phyloP scores from a whole-genome alignment of 2,113 vertebrate genomes.

The Microcebus murinus region DNA sequence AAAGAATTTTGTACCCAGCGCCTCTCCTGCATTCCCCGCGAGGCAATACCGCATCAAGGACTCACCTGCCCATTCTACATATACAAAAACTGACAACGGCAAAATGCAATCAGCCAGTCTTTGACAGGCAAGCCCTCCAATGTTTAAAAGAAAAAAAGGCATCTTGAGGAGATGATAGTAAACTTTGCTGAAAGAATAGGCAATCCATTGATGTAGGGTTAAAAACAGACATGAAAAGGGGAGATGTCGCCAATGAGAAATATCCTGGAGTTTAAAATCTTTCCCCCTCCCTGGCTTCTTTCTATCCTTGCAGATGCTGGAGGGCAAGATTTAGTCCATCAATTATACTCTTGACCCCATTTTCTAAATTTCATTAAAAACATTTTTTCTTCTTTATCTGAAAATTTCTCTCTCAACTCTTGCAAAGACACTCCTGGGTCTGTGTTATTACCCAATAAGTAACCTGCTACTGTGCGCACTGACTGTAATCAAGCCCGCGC shows the following conservation, averaged over 20 bases:
- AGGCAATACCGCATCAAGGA: not conserved
- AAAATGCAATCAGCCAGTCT: not conserved
- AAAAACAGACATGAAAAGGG: not conserved
- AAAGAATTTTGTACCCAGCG: not conserved
- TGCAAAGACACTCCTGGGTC: conserved; percentile 71
- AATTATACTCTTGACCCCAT: conserved; percentile 68
- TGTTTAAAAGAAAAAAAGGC: not conserved
- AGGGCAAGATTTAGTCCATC: conserved; percentile 47
- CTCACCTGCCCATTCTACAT: not conserved
- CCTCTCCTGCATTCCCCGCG: not conserved
- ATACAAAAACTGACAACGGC: not conserved
- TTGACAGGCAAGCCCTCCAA: not conserved
- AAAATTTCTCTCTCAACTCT: conserved; percentile 71
- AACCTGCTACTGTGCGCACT: not conserved
- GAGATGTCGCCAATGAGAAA: not conserved
- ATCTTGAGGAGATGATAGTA: not conserved
- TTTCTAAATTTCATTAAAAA: conserved; percentile 78
- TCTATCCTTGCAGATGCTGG: conserved; percentile 6
- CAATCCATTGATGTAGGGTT: not conserved
- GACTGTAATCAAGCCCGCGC: conserved; percentile 53
- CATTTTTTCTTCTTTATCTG: conserved; percentile 52
- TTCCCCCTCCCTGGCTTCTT: not conserved
- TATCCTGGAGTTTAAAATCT: not conserved
- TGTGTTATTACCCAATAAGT: conserved; percentile 77
- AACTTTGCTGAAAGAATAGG: conserved; percentile 17